These are phyloP conservation scores for Sycobia sp. DNA, from an alignment of 1,140 invertebrate genomes.

Conservation along the genomic window DNA sequence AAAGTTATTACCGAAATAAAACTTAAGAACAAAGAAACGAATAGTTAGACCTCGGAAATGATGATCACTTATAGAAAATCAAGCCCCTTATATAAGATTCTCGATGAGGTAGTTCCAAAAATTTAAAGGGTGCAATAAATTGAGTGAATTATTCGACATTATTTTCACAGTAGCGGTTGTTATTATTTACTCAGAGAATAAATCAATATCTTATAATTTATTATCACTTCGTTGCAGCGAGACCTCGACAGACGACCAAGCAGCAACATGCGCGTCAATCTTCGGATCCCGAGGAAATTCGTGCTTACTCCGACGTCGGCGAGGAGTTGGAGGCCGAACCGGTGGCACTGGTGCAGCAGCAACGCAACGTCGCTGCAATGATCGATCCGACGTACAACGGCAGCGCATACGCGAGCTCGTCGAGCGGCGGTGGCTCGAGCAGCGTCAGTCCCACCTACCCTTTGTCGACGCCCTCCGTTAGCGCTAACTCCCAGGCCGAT, in stretches of 20 bases:
- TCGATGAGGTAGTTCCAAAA: too few species aligned
- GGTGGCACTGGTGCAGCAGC: too few species aligned
- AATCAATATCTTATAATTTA: too few species aligned
- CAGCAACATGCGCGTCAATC: conserved; percentile 45
- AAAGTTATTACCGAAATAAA: too few species aligned
- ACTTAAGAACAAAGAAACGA: too few species aligned
- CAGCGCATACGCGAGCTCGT: conserved; percentile 44
- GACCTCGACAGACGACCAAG: conserved; percentile 33
- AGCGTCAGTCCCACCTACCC: conserved; percentile 51
- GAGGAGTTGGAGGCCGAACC: neutral
- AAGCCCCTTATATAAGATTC: too few species aligned
- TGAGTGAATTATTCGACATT: too few species aligned
- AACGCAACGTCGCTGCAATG: conserved; percentile 56
- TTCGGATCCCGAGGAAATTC: conserved; percentile 60
- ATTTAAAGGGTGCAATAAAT: too few species aligned
- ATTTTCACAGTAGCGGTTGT: too few species aligned
- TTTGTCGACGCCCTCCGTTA: conserved; percentile 52
- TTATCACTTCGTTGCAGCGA: conserved; percentile 14
- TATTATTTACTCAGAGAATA: too few species aligned
- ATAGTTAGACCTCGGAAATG: too few species aligned
- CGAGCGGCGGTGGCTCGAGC: conserved; percentile 40
- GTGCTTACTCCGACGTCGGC: neutral
- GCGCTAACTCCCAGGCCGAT: conserved; percentile 39
- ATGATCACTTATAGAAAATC: too few species aligned
- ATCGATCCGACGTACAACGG: conserved; percentile 60